A percentile compares a stretch with the other conserved stretches of the same genome.
phyloP scores from a whole-genome alignment of 2,797 vertebrate genomes.

The Mus spretus region DNA sequence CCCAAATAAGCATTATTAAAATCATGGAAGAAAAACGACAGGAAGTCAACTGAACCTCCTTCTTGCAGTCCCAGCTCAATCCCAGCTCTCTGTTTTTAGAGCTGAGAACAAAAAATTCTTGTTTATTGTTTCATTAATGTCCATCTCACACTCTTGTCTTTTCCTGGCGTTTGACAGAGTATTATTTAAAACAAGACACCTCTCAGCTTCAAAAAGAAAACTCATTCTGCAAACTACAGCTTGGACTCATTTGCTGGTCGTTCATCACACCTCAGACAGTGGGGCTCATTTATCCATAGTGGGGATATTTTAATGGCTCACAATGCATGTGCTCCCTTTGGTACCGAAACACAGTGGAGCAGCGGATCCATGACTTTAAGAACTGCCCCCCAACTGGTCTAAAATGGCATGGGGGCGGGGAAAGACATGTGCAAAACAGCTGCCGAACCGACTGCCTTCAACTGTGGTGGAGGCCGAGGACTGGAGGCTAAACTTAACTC shows the following conservation, averaged over 20 bases:
- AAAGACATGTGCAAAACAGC: slow-evolving; percentile 39
- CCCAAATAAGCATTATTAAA: slow-evolving; percentile 85
- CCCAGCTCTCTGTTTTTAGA: slow-evolving; percentile 81
- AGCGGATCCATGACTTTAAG: slow-evolving; percentile 14
- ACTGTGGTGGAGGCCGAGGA: background rate
- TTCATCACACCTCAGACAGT: slow-evolving; percentile 79
- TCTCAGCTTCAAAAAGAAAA: slow-evolving; percentile 81
- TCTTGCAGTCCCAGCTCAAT: slow-evolving; percentile 77
- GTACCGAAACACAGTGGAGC: slow-evolving; percentile 27
- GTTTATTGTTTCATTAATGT: slow-evolving; percentile 84
- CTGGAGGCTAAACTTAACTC: background rate
- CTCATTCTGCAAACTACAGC: slow-evolving; percentile 79
- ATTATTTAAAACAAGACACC: slow-evolving; percentile 79
- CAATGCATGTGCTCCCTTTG: slow-evolving; percentile 62
- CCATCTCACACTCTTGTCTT: slow-evolving; percentile 57
- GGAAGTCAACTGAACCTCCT: slow-evolving; percentile 86
- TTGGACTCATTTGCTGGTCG: slow-evolving; percentile 81
- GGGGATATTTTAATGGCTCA: slow-evolving; percentile 80
- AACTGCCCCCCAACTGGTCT: slow-evolving; percentile 53
- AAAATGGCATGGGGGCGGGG: slow-evolving; percentile 51
- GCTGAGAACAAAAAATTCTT: slow-evolving; percentile 82
- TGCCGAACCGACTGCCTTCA: background rate
- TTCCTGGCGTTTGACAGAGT: slow-evolving; percentile 74
- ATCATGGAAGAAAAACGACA: slow-evolving; percentile 86
- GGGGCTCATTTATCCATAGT: slow-evolving; percentile 67